Percentiles rank a stretch among this genome's conserved stretches.
phyloP scores from a whole-genome alignment of 92 coral and sea anemone genomes.

The Parazoanthus atlanticus region DNA sequence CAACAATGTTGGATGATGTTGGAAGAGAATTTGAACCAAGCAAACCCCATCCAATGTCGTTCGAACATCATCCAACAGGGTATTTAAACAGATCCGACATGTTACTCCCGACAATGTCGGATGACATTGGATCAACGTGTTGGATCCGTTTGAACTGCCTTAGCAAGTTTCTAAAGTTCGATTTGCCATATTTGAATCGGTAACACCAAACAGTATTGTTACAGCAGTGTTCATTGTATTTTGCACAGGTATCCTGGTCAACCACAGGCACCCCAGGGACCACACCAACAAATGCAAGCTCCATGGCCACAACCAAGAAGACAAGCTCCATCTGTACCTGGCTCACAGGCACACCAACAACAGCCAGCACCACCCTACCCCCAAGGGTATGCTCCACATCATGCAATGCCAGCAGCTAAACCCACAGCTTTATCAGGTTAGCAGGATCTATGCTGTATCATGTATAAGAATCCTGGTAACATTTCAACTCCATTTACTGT shows the following conservation, averaged over 20 bases:
- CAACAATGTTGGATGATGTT: no score
- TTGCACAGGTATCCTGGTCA: conserved; percentile 34
- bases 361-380: conserved; percentile 44
- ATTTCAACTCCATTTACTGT: no score
- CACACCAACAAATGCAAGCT: conserved; percentile 16
- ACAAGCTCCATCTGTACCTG: conserved; percentile 48
- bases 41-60: no score
- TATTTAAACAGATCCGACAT: no score
- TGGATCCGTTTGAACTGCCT: no score
- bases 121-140: no score
- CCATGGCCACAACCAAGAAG: conserved; percentile 46
- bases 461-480: no score
- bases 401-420: conserved; percentile 61
- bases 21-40: no score
- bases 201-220: not conserved
- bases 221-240: not conserved
- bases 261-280: conserved; percentile 13
- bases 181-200: no score
- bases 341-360: conserved; percentile 57
- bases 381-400: conserved; percentile 62
- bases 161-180: no score
- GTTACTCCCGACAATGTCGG: no score
- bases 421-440: conserved; percentile 35
- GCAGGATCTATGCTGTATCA: not conserved
- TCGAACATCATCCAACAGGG: no score